Evolutionary conservation across 2,797 vertebrate genomes (phyloP).

Genomic region (Scolopax bukidnonensis): DNA sequence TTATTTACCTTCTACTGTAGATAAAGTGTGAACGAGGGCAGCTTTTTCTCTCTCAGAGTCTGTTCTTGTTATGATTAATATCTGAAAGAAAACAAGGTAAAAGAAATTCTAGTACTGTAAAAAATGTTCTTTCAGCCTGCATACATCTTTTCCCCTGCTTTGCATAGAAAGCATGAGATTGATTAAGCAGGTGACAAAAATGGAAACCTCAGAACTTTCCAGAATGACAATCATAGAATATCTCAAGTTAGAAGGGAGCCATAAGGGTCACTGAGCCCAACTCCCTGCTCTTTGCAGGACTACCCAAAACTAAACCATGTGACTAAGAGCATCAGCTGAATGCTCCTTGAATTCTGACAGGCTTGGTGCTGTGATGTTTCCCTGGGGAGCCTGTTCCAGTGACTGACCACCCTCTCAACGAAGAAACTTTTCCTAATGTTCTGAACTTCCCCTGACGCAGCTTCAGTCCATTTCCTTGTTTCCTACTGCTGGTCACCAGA

Average conservation of each 20-base stretch:
- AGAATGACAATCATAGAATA: neutral
- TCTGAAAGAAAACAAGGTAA: slow-evolving; percentile 75
- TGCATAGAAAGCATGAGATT: neutral
- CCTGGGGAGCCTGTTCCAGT: neutral
- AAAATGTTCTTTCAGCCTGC: neutral
- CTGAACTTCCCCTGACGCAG: neutral
- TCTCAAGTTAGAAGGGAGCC: neutral
- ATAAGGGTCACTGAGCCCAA: neutral
- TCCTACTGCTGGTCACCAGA: neutral
- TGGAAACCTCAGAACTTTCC: neutral
- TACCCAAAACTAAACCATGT: neutral
- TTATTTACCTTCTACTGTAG: slow-evolving; percentile 81
- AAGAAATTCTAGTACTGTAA: neutral
- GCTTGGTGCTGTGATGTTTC: neutral
- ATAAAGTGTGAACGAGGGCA: slow-evolving; percentile 77
- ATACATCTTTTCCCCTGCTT: neutral
- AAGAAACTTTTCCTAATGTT: neutral
- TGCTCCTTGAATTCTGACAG: neutral
- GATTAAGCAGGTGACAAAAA: neutral
- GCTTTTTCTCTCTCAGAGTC: slow-evolving; percentile 77
- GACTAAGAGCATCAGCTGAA: neutral
- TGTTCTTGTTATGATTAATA: slow-evolving; percentile 85
- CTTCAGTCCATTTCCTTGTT: neutral
- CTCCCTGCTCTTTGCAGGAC: neutral
- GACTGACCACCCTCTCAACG: neutral